Percentiles rank a stretch among this genome's conserved stretches.
phyloP scores from a whole-genome alignment of 1,140 invertebrate genomes.

The Psilanteris sp. region DNA sequence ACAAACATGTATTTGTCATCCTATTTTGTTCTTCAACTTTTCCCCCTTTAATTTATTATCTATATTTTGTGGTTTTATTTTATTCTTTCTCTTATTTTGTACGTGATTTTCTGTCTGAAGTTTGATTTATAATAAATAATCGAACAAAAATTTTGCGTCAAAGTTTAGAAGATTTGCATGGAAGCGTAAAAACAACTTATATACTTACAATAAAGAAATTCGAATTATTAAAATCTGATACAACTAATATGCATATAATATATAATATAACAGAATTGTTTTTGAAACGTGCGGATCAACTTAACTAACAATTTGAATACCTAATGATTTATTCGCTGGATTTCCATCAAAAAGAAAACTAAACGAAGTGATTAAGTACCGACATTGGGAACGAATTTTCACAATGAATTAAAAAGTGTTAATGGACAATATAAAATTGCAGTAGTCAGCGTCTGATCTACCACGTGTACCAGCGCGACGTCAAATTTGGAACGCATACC shows the following conservation, averaged over 20 bases:
- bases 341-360: slow-evolving; percentile 2
- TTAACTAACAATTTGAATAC: slow-evolving; percentile 52
- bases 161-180: slow-evolving; percentile 16
- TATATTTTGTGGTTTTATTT: background rate
- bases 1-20: no score
- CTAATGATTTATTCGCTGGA: no score
- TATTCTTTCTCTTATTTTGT: slow-evolving; percentile 7
- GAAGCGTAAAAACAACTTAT: slow-evolving; percentile 52
- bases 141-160: slow-evolving; percentile 7
- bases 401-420: no score
- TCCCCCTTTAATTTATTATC: no score
- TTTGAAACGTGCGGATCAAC: slow-evolving; percentile 49
- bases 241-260: slow-evolving; percentile 41
- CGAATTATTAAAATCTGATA: slow-evolving; percentile 41
- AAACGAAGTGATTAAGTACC: slow-evolving; percentile 43
- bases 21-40: no score
- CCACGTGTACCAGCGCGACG: no score
- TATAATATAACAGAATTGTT: slow-evolving; percentile 53
- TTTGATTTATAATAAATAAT: slow-evolving; percentile 2
- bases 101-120: background rate
- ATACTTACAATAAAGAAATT: slow-evolving; percentile 30
- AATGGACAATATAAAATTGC: no score
- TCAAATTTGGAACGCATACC: no score
- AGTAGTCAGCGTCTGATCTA: no score
- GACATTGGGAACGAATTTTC: slow-evolving; percentile 12